Evolutionary conservation across 2,888 invertebrate species (phyloP), one percentile per base, ranked within the genome.

Genomic region (Lycophotia porphyrea): DNA sequence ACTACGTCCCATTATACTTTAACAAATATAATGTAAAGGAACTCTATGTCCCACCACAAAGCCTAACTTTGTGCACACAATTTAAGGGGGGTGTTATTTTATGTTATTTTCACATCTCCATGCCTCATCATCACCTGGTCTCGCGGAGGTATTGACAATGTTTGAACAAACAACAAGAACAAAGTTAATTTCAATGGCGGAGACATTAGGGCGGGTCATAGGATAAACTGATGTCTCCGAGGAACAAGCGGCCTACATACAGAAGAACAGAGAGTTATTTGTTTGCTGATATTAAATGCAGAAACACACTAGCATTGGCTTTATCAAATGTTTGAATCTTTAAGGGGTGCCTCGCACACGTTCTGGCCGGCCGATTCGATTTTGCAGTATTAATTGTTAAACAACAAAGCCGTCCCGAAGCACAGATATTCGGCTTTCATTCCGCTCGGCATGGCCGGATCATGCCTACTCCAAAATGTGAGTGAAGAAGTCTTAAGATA

Each of bases 131-230:
- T 42, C 15, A 4, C 42, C 42, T 42, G 15, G 15, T 39, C 18
- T 44, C 61, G 65, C 75, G 7, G 18, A 27, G 66, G 72, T 18
- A 24, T 39, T 42, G 21, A 66, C 39, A 52, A 63, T 72, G 75
- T 79, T 70, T n/a, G 47, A 34, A 31, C 13, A 39, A 39, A 39
- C 39, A 39, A 39, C 39, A 39, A 39, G 11, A 77, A 73, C 69
- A 67, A 24, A 39, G 63, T 34, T 44, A 42, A 52, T 67, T 75
- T 64, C 34, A 72, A 49, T 63, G 34, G 49, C 8, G 8, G 58
- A 34, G 15, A 36, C 72, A 61, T 66, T 55, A 55, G 39, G 27
- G 60, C 7, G 42, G 34, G 18, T 66, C 15, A 31, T 15, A 27
- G 27, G 49, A 64, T 69, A 67, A 49, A 34, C 67, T 47, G 47